Percentiles rank a stretch among this genome's conserved stretches.
Evolutionary conservation across 2,113 vertebrate species (phyloP).

Genomic region (Leptobrachium ailaonicum): DNA sequence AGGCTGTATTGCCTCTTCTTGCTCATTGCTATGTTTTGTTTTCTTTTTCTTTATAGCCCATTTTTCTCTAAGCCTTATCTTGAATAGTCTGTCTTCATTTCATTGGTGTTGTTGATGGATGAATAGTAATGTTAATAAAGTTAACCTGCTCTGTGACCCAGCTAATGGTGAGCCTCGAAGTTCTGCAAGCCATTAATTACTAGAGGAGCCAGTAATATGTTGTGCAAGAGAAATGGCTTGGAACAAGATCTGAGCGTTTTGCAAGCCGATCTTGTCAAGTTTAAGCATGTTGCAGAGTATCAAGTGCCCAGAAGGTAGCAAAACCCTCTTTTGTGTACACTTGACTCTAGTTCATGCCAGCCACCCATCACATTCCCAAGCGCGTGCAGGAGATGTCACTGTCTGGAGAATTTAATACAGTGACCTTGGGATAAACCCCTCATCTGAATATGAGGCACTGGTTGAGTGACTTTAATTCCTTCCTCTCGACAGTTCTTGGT

Average conservation of each 20-base stretch:
- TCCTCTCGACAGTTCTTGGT: too few relatives aligned
- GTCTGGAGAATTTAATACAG: slow-evolving; percentile 25
- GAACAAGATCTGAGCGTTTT: not conserved
- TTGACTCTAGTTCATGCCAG: not conserved
- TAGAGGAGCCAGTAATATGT: not conserved
- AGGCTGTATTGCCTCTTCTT: too few relatives aligned
- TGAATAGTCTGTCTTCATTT: too few relatives aligned
- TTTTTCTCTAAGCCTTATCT: too few relatives aligned
- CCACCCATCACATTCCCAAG: not conserved
- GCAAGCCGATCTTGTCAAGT: slow-evolving; percentile 26
- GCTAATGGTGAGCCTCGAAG: not conserved
- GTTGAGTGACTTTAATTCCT: too few relatives aligned
- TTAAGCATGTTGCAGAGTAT: slow-evolving; percentile 16
- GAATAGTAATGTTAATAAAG: too few relatives aligned
- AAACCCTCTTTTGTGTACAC: slow-evolving; percentile 7
- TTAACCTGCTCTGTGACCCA: too few relatives aligned
- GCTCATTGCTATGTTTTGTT: too few relatives aligned
- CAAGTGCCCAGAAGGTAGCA: slow-evolving; percentile 12
- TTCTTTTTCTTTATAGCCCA: too few relatives aligned
- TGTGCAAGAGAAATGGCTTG: not conserved
- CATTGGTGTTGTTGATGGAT: too few relatives aligned
- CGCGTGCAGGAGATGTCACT: not conserved
- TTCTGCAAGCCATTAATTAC: slow-evolving; percentile 24
- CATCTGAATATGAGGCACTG: not conserved
- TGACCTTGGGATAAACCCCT: slow-evolving; percentile 19